These are phyloP conservation scores for Gobionotothen gibberifrons DNA, from an alignment of 2,797 vertebrate species.

Conservation along the genomic window DNA sequence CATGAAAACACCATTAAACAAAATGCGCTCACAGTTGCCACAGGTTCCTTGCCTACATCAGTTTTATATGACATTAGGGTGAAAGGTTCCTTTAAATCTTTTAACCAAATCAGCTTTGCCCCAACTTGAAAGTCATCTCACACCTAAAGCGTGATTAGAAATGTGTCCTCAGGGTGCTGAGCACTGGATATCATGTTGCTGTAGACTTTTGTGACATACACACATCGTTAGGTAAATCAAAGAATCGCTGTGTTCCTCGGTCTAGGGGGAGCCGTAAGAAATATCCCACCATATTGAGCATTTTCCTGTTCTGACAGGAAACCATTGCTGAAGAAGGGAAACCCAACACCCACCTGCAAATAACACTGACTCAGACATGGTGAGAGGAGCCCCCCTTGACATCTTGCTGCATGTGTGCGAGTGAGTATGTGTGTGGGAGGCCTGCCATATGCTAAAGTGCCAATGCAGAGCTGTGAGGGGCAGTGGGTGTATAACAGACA, in stretches of 20 bases:
- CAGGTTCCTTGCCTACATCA: not conserved
- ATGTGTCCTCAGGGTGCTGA: constrained; percentile 49
- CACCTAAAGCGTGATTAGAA: constrained; percentile 54
- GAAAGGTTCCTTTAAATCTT: constrained; percentile 27
- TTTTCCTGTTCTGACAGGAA: constrained; percentile 74
- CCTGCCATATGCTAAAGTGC: constrained; percentile 65
- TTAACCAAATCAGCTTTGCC: constrained; percentile 35
- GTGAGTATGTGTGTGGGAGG: constrained; percentile 60
- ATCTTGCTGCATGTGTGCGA: constrained; percentile 47
- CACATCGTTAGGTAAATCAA: constrained; percentile 60
- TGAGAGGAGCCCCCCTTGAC: constrained; percentile 56
- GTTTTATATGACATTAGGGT: constrained; percentile 30
- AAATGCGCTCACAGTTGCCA: not conserved
- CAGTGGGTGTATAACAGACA: constrained; percentile 52
- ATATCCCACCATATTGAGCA: constrained; percentile 52
- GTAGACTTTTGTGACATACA: constrained; percentile 54
- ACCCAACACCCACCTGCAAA: constrained; percentile 74
- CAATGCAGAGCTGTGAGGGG: constrained; percentile 40
- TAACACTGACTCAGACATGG: constrained; percentile 68
- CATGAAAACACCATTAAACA: constrained; percentile 2
- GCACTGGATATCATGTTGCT: constrained; percentile 52
- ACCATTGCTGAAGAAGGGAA: constrained; percentile 64
- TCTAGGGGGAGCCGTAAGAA: constrained; percentile 51
- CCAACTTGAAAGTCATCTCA: constrained; percentile 61
- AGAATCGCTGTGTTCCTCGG: constrained; percentile 45